Base-by-base conservation (phyloP, 1,140 invertebrate species). In the Pogonomyrmex californicus region DNA sequence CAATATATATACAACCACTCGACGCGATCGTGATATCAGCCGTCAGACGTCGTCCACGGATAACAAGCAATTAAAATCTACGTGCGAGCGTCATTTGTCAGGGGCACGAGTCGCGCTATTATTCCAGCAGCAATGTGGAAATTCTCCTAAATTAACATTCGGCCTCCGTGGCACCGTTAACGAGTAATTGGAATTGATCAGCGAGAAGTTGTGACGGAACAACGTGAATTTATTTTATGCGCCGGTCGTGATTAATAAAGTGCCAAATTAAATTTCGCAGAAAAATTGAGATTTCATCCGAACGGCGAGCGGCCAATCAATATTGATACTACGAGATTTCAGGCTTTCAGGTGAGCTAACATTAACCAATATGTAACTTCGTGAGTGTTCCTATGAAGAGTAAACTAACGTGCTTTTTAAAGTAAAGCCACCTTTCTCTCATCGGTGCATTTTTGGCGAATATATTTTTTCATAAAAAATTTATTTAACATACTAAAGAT, bases 41-140 rank as follows among this genome's bases (percentile, higher is more conserved):
- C 68, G 68, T 83, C 68, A 83, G 79, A 83, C 68, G 79, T 82
- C 65, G 65, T 4, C 30, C 17, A 51, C 41, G 56, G 56, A 36
- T 83, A 83, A 83, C 44, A 66, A 83, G 79, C 79, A 83, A 83
- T 83, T 83, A 83, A 83, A 83, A 83, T 73, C 68, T 33, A 17
- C 41, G 60, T 51, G 44, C 44, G 66, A 81, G 65, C 65, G 54
- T 36, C 54, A 49, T 75, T 83, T 60, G 79, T 83, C 79, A 83
- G 54, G 41, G 38, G 68, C 68, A 75, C 54, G 79, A 36, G 54
- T 47, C 17, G 54, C 79, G 66, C 66, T 38, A 73, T 82, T 82
- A 51, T 75, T 83, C 41, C 17, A 30, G 12, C 30, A 30, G 47
- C 44, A 81, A 81, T 58, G 44, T 56, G 38, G 41, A 60, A 75